Percentiles rank a stretch among this genome's conserved stretches.
Evolutionary conservation across 2,113 vertebrate species (phyloP).

Genomic region (Clarias magur): DNA sequence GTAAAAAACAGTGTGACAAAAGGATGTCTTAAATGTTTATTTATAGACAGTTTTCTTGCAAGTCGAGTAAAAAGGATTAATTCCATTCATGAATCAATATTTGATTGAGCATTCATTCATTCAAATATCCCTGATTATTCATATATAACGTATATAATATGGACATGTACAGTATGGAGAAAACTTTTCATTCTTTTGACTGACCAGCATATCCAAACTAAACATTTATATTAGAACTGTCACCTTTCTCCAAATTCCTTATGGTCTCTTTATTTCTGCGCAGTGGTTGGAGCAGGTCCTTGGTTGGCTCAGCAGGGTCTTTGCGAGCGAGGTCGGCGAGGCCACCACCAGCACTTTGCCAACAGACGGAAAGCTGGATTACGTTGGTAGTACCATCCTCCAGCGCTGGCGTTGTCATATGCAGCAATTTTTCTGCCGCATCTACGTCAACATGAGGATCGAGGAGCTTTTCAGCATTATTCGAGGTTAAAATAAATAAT

Average conservation of each 20-base stretch:
- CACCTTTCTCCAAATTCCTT: not conserved
- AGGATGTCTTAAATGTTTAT: too few species aligned
- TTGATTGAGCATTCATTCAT: too few species aligned
- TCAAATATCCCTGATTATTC: too few species aligned
- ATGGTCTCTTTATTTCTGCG: not conserved
- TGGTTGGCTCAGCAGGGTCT: slow-evolving; percentile 92
- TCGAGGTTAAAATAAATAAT: slow-evolving; percentile 73
- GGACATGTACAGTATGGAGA: not conserved
- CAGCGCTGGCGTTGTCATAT: slow-evolving; percentile 93
- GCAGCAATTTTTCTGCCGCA: slow-evolving; percentile 93
- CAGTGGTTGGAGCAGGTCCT: slow-evolving; percentile 95
- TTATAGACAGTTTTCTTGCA: too few species aligned
- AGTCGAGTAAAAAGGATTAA: too few species aligned
- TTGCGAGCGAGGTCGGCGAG: slow-evolving; percentile 65
- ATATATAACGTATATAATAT: too few species aligned
- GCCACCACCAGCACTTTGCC: slow-evolving; percentile 12
- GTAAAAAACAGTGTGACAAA: too few species aligned
- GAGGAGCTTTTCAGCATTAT: slow-evolving; percentile 98
- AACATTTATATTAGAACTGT: not conserved
- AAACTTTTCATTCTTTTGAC: not conserved
- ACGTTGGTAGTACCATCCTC: slow-evolving; percentile 64
- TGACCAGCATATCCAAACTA: not conserved
- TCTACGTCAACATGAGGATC: slow-evolving; percentile 93
- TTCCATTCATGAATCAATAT: too few species aligned
- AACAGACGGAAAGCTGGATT: slow-evolving; percentile 41